Evolutionary conservation across 2,888 invertebrate species (phyloP).

Genomic region (Sussaba pulchella): DNA sequence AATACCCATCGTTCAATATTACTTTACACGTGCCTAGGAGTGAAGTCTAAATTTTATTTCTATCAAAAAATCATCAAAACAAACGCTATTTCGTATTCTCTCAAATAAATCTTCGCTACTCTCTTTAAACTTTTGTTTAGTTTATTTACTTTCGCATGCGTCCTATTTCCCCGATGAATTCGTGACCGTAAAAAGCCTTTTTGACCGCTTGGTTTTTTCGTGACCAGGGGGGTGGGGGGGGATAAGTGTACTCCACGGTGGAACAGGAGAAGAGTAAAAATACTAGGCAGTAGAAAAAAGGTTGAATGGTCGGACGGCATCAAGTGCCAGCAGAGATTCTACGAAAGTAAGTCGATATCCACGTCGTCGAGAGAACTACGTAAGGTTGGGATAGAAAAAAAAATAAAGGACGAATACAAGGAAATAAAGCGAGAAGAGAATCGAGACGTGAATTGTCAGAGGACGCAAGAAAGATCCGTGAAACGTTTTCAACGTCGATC

Average conservation of each 20-base stretch:
- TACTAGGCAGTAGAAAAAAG: neutral
- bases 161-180: constrained; percentile 33
- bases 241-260: constrained; percentile 37
- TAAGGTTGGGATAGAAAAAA: neutral
- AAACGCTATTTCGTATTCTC: neutral
- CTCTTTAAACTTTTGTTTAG: constrained; percentile 11
- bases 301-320: constrained; percentile 1
- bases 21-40: too few relatives aligned
- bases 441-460: constrained; percentile 6
- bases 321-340: constrained; percentile 29
- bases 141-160: constrained; percentile 32
- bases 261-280: constrained; percentile 5
- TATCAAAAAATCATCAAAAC: too few relatives aligned
- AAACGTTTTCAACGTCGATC: neutral
- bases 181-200: constrained; percentile 49
- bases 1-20: too few relatives aligned
- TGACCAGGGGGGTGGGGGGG: too few relatives aligned
- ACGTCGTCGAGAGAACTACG: constrained; percentile 31
- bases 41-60: too few relatives aligned
- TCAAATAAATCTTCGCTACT: constrained; percentile 8
- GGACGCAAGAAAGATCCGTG: constrained; percentile 4
- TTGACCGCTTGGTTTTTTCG: constrained; percentile 54
- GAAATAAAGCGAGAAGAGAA: constrained; percentile 31
- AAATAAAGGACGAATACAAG: constrained; percentile 12
- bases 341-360: constrained; percentile 35